Evolutionary conservation across 2,797 vertebrate genomes (phyloP).

Genomic region (Gymnoscopelus microlampas): DNA sequence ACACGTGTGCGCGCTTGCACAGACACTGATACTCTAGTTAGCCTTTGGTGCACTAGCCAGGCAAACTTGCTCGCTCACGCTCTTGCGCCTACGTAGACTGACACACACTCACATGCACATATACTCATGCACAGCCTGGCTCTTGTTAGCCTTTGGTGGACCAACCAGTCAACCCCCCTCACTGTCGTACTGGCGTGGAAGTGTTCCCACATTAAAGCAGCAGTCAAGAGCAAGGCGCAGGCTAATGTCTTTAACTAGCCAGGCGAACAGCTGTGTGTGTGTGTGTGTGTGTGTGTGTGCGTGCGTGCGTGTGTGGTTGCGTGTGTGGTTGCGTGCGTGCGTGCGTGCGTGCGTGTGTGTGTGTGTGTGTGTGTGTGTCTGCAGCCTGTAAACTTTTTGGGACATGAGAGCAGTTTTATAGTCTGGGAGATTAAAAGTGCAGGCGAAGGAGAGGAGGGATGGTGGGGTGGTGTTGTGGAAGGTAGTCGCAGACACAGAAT

Average conservation of each 20-base stretch:
- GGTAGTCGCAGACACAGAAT: constrained; percentile 55
- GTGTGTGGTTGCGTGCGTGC: no score
- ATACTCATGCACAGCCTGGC: constrained; percentile 58
- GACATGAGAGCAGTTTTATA: constrained; percentile 70
- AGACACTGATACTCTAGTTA: constrained; percentile 54
- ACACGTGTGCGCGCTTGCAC: constrained; percentile 27
- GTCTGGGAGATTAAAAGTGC: constrained; percentile 76
- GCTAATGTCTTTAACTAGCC: constrained; percentile 76
- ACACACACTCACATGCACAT: neutral
- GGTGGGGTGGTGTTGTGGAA: constrained; percentile 13
- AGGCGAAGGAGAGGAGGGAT: constrained; percentile 38
- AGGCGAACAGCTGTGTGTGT: constrained; percentile 61
- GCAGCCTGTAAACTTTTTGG: constrained; percentile 58
- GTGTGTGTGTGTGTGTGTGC: no score
- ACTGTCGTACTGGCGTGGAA: constrained; percentile 41
- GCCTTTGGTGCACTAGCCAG: constrained; percentile 59
- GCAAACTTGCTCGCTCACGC: constrained; percentile 10
- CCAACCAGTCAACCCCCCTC: constrained; percentile 53
- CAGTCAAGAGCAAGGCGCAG: constrained; percentile 57
- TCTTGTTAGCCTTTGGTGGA: constrained; percentile 68
- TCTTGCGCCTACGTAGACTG: no score
- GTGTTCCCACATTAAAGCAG: constrained; percentile 59
- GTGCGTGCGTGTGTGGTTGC: no score
- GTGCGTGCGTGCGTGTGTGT: no score
- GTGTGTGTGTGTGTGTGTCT: constrained; percentile 27